phyloP scores from a whole-genome alignment of 2,113 vertebrate species.

The Merops nubicus region DNA sequence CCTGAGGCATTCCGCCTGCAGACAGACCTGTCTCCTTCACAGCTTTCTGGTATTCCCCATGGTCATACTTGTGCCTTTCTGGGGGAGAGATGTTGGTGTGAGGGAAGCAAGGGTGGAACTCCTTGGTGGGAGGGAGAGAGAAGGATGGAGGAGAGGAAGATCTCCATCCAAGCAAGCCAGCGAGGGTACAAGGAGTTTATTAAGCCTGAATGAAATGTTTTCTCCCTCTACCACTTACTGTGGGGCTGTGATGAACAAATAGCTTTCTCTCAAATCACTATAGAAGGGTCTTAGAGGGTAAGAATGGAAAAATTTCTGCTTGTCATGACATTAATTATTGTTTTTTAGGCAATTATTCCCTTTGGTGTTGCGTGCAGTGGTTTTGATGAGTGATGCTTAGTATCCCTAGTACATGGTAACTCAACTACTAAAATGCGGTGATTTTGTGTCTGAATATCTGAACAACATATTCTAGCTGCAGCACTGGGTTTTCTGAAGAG shows the following conservation, averaged over 20 bases:
- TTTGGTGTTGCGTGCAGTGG: not conserved
- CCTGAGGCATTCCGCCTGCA: not conserved
- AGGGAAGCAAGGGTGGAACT: not conserved
- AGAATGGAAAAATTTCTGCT: not conserved
- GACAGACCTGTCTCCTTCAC: not conserved
- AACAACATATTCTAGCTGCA: not conserved
- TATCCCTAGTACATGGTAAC: not conserved
- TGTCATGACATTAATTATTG: not conserved
- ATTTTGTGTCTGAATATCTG: not conserved
- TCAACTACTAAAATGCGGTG: not conserved
- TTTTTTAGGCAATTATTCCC: not conserved
- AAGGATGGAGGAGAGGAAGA: not conserved
- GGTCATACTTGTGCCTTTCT: not conserved
- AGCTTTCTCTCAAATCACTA: not conserved
- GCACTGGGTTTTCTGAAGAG: not conserved
- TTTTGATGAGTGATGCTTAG: not conserved
- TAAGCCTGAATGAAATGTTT: not conserved
- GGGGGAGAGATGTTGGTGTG: not conserved
- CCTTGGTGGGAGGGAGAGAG: not conserved
- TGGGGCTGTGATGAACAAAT: not conserved
- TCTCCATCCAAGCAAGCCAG: not conserved
- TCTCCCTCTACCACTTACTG: not conserved
- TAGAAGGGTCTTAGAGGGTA: not conserved
- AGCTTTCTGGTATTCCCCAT: accelerated
- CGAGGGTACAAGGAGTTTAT: not conserved